These are phyloP conservation scores for Ptycholaimellus sp. DNA, from an alignment of 2,888 invertebrate species.

Conservation along the genomic window DNA sequence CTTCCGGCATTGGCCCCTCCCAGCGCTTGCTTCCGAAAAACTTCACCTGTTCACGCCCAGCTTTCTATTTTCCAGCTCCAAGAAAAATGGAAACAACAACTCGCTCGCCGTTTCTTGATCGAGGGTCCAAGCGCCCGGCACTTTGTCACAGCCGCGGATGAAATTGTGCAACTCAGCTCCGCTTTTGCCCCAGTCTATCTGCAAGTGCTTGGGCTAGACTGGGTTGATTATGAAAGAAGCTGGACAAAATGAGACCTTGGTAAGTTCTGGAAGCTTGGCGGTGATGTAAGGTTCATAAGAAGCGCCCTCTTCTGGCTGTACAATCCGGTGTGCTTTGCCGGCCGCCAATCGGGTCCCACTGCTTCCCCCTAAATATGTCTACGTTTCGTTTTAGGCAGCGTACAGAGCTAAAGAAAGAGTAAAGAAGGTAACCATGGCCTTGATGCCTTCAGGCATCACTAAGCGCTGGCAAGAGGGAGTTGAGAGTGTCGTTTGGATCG, in stretches of 20 bases:
- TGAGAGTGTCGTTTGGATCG: slow-evolving; percentile 68
- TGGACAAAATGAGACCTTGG: slow-evolving; percentile 34
- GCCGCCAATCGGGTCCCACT: slow-evolving; percentile 53
- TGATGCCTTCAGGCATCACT: slow-evolving; percentile 52
- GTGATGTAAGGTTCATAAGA: slow-evolving; percentile 52
- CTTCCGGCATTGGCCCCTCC: too few species aligned
- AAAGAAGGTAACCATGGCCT: slow-evolving; percentile 37
- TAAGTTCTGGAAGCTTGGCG: slow-evolving; percentile 39
- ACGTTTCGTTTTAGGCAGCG: too few species aligned
- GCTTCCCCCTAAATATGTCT: slow-evolving; percentile 42
- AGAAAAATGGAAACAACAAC: slow-evolving; percentile 51
- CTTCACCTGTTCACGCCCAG: too few species aligned
- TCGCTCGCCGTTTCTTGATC: slow-evolving; percentile 36
- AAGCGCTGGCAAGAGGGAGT: slow-evolving; percentile 67
- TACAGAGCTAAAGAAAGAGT: too few species aligned
- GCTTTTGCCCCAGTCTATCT: slow-evolving; percentile 29
- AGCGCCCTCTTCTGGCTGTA: slow-evolving; percentile 60
- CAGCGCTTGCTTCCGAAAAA: slow-evolving; percentile 54
- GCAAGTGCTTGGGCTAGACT: slow-evolving; percentile 1
- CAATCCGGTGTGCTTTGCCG: slow-evolving; percentile 51
- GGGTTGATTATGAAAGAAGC: too few species aligned
- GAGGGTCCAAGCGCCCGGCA: slow-evolving; percentile 61
- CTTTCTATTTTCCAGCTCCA: too few species aligned
- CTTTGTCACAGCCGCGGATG: slow-evolving; percentile 71
- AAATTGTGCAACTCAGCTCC: slow-evolving; percentile 64